These are phyloP conservation scores for Actinemys pallida DNA, from an alignment of 2,113 vertebrate species.

Conservation along the genomic window DNA sequence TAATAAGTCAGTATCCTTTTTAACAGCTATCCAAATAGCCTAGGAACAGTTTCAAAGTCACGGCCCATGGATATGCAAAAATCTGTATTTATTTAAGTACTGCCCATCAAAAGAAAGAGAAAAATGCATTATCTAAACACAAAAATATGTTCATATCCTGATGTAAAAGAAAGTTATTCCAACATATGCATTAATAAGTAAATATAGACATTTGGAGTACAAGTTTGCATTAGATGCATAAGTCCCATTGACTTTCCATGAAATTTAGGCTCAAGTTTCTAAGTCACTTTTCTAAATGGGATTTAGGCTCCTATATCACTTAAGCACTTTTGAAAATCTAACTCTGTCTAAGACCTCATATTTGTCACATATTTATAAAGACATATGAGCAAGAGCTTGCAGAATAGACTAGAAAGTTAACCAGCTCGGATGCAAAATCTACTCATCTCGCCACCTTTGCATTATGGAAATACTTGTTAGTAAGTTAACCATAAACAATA, in stretches of 20 bases:
- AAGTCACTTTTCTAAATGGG: no score
- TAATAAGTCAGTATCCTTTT: slow-evolving; percentile 69
- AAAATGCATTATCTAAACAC: slow-evolving; percentile 49
- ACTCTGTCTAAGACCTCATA: neutral
- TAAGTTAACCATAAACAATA: neutral
- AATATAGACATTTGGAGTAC: neutral
- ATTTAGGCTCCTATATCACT: no score
- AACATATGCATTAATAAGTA: neutral
- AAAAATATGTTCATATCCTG: slow-evolving; percentile 28
- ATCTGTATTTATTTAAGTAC: slow-evolving; percentile 69
- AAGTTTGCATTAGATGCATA: neutral
- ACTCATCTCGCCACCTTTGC: neutral
- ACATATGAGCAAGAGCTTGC: neutral
- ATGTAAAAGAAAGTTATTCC: slow-evolving; percentile 25
- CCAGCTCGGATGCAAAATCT: neutral
- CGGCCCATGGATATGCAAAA: slow-evolving; percentile 45
- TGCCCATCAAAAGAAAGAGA: slow-evolving; percentile 54
- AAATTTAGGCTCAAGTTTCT: neutral
- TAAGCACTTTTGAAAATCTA: neutral
- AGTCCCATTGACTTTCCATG: neutral
- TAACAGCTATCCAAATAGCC: slow-evolving; percentile 60
- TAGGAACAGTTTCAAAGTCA: slow-evolving; percentile 53
- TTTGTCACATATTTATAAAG: neutral
- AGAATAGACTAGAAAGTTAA: neutral
- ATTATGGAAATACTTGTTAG: neutral